Percentiles rank a stretch among this genome's conserved stretches.
Conservation (phyloP, 2,888 invertebrate genomes). For the Platycheirus rosarum region DNA sequence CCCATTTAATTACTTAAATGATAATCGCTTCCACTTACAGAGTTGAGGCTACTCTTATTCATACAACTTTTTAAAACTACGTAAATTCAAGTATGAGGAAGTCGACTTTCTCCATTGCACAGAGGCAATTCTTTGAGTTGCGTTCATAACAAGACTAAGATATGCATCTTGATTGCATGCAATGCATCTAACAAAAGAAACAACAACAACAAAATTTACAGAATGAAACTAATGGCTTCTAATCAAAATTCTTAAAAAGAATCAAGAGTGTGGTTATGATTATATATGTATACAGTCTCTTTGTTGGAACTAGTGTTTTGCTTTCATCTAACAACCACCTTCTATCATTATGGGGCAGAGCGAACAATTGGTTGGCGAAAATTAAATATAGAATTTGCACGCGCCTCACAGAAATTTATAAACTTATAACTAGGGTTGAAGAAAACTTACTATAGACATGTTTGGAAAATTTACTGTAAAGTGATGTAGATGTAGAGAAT, state of each 20-base stretch:
- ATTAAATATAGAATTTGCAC: conserved; percentile 51
- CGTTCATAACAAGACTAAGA: conserved; percentile 7
- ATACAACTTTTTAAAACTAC: conserved; percentile 14
- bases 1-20: conserved; percentile 67
- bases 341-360: background rate
- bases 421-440: background rate
- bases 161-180: conserved; percentile 60
- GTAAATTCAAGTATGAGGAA: conserved; percentile 48
- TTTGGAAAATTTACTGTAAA: too few relatives aligned
- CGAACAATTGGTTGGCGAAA: conserved; percentile 45
- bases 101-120: conserved; percentile 37
- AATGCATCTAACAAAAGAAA: conserved; percentile 17
- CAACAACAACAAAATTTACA: conserved; percentile 29
- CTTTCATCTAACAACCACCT: conserved; percentile 31
- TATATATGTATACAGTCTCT: background rate
- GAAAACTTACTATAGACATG: conserved; percentile 34
- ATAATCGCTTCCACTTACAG: conserved; percentile 17
- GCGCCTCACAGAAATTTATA: conserved; percentile 18
- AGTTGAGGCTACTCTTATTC: conserved; percentile 1
- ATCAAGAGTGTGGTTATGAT: conserved; percentile 47
- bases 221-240: conserved; percentile 71
- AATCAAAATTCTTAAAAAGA: conserved; percentile 71
- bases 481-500: too few relatives aligned
- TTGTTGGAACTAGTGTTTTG: conserved; percentile 22
- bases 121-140: conserved; percentile 25